Conservation (phyloP, 2,797 vertebrate species). For the Graptemys geographica region DNA sequence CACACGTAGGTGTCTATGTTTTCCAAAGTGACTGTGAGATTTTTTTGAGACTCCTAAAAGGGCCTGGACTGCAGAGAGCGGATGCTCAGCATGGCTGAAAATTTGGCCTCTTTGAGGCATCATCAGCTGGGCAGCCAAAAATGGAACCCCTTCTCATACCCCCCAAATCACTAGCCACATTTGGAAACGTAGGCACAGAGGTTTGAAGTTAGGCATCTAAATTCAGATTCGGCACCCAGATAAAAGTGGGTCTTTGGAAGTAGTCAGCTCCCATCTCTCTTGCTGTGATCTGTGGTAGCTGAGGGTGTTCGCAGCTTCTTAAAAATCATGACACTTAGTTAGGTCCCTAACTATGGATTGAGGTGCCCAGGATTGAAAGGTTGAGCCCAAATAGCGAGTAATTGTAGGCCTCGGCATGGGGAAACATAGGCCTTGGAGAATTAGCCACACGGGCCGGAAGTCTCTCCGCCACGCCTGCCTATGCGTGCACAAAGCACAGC, state of each 20-base stretch:
- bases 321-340: too few relatives aligned
- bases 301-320: not conserved
- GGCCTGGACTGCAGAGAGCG: not conserved
- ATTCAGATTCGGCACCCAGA: too few relatives aligned
- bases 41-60: not conserved
- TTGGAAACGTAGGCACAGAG: too few relatives aligned
- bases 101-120: too few relatives aligned
- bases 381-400: not conserved
- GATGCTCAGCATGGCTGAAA: too few relatives aligned
- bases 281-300: not conserved
- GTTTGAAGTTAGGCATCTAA: too few relatives aligned
- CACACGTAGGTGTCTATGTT: not conserved
- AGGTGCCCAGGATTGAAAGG: too few relatives aligned
- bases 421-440: not conserved
- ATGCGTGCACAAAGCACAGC: not conserved
- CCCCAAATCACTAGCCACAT: too few relatives aligned
- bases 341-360: too few relatives aligned
- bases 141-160: too few relatives aligned
- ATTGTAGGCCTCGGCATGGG: not conserved
- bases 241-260: not conserved
- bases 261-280: not conserved
- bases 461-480: not conserved
- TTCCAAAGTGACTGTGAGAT: not conserved
- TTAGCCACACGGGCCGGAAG: not conserved
- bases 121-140: not conserved